Conservation (phyloP, 2,113 vertebrate genomes). For the cattle (Bos taurus) region ARS-UCD2.0 NC_037339.1:64146001-64146500, state of each 20-base stretch:
- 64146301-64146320: background rate
- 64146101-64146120: background rate
- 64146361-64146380: background rate
- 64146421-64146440: background rate
- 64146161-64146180: background rate
- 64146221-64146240: background rate
- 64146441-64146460: background rate
- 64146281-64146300: background rate
- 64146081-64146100: background rate
- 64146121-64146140: rapidly evolving
- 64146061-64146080: rapidly evolving
- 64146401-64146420: background rate
- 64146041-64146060: background rate
- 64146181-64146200: background rate
- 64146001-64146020: background rate
- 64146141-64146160: rapidly evolving
- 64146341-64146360: background rate
- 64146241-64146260: background rate
- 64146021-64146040: background rate
- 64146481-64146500: background rate
- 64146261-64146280: background rate
- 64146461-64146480: background rate
- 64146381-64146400: background rate
- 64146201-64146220: background rate
- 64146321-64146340: background rate